Base-by-base conservation (phyloP, 92 coral and sea anemone genomes). In the Zoanthus gigantus region DNA sequence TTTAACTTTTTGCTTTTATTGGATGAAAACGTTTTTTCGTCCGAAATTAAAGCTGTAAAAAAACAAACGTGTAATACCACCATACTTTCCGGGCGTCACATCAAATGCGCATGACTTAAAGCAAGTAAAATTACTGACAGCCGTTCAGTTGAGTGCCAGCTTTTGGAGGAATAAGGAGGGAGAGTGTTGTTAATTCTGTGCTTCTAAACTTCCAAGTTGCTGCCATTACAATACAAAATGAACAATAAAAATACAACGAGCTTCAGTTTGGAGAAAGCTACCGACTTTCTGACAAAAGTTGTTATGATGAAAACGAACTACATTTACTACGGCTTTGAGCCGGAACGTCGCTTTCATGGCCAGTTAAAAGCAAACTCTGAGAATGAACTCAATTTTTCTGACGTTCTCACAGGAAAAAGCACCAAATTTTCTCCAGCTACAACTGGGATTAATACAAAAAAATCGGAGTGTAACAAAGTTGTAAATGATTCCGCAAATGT, bases 261-360 rank as follows among this genome's bases (percentile, higher is more conserved):
- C 53, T 81, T 42, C 75, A 45, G 32, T 68, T 28, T 81, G 58
- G 85, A 71, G 53, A 71, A 31, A 81, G 58, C 47, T 6, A 23
- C 74, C 4, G 47, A 66, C 5, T 66, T 66, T 63, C 60, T 81
- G 29, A 68, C 75, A 46, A 81, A 71, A 46, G 76, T 66, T 17
- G 85, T 44, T 18, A 46, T 67, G 85, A 45, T 80, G 74, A 81
- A 81, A 68, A 67, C 85, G 71, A 81, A 81, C 85, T 81, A 81
- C 75, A 18, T 81, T 53, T 81, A 81, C 47, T 47, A 81, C 13
- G 85, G 85, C 63, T 81, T 46, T 47, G 85, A 81, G 69, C 69
- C 69, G 32, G 85, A 67, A 42, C 58, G 45, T 63, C 85, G 74
- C 60, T 81, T 81, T 32, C 29, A n/a, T 16, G 69, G 42, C 69